Percentiles rank a stretch among this genome's conserved stretches.
Evolutionary conservation across 2,113 vertebrate species (phyloP).

Genomic region (Heterocephalus glaber): DNA sequence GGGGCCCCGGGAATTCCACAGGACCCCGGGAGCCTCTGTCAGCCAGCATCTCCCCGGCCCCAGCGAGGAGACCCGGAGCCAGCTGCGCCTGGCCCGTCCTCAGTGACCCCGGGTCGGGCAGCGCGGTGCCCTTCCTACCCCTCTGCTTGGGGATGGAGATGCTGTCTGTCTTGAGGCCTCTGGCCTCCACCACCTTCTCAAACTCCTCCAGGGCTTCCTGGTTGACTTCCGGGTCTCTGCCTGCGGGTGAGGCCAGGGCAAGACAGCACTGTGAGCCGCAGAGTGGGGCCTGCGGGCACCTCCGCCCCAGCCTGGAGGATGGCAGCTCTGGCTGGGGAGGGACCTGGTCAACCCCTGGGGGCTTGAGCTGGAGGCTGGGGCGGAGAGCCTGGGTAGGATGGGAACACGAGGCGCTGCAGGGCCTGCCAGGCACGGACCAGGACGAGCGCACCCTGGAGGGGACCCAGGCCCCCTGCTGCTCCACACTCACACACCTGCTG

Average conservation of each 20-base stretch:
- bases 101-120: no score
- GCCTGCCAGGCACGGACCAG: no score
- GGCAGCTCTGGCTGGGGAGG: no score
- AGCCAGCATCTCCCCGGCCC: background rate
- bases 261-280: background rate
- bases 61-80: background rate
- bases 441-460: background rate
- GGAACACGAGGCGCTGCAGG: no score
- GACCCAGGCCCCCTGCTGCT: background rate
- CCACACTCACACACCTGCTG: background rate
- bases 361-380: background rate
- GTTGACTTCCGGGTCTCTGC: background rate
- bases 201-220: constrained; percentile 9
- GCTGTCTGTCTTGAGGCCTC: background rate
- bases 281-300: background rate
- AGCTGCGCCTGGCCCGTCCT: background rate
- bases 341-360: no score
- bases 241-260: background rate
- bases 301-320: background rate
- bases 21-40: background rate
- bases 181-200: background rate
- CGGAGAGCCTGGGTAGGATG: background rate
- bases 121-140: background rate
- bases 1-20: no score
- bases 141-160: constrained; percentile 5